Conservation (phyloP, 2,888 invertebrate species). For the Diadegma fenestrale region DNA sequence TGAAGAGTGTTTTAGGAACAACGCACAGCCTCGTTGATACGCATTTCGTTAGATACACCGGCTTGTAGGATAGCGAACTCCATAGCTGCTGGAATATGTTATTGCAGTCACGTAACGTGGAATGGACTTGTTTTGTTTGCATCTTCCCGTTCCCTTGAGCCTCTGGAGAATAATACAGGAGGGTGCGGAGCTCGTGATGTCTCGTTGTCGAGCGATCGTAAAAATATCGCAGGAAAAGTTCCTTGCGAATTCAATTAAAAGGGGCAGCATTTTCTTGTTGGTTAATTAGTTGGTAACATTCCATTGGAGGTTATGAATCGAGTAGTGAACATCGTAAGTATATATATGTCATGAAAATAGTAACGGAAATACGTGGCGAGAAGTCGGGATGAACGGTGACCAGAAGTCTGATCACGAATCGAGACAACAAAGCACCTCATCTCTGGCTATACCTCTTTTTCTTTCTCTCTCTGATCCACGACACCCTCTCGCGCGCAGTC, state of each 20-base stretch:
- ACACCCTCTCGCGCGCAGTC: slow-evolving; percentile 60
- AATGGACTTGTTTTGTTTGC: slow-evolving; percentile 64
- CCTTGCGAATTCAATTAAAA: background rate
- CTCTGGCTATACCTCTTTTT: slow-evolving; percentile 9
- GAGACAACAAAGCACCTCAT: slow-evolving; percentile 57
- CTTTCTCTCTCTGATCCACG: slow-evolving; percentile 45
- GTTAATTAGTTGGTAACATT: background rate
- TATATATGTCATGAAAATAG: slow-evolving; percentile 2
- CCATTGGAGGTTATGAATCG: background rate
- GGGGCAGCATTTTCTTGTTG: background rate
- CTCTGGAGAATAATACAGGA: background rate
- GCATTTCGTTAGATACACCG: slow-evolving; percentile 38
- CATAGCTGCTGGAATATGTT: slow-evolving; percentile 29
- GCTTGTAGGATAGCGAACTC: background rate
- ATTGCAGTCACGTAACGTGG: slow-evolving; percentile 51
- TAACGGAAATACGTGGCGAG: slow-evolving; percentile 20
- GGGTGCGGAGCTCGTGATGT: background rate
- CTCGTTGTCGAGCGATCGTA: slow-evolving; percentile 4
- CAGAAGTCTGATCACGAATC: slow-evolving; percentile 63
- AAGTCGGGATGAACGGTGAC: slow-evolving; percentile 43
- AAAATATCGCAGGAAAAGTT: background rate
- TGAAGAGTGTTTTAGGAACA: background rate
- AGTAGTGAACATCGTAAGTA: background rate
- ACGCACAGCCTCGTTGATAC: slow-evolving; percentile 2
- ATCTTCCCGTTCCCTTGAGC: slow-evolving; percentile 14